Conservation (phyloP, 2,888 invertebrate species). For the Glaucopsyche alexis region DNA sequence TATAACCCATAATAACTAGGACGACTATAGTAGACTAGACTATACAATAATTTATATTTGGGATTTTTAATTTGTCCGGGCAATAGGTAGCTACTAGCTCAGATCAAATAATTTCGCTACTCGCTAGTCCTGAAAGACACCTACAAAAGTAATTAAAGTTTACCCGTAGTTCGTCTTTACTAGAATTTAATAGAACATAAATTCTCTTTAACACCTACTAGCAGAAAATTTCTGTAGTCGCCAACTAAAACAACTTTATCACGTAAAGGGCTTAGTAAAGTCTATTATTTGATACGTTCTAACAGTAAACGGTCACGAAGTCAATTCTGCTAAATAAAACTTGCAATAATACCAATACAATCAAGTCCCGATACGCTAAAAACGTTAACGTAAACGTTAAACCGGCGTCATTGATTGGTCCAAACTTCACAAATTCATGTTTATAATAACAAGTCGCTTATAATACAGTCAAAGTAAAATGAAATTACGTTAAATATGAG, state of each 20-base stretch:
- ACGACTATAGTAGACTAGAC: neutral
- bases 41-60: neutral
- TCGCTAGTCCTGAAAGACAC: neutral
- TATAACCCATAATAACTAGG: neutral
- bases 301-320: too few relatives aligned
- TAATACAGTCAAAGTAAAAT: too few relatives aligned
- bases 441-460: too few relatives aligned
- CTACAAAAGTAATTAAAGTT: neutral
- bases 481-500: too few relatives aligned
- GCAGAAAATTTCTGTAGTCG: neutral
- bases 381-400: too few relatives aligned
- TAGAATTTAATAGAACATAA: neutral
- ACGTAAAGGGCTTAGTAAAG: neutral
- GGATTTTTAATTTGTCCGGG: neutral
- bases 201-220: neutral
- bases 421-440: too few relatives aligned
- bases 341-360: too few relatives aligned
- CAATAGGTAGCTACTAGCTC: neutral
- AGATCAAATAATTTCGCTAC: too few relatives aligned
- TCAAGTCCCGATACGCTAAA: too few relatives aligned
- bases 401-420: too few relatives aligned
- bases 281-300: slow-evolving; percentile 1
- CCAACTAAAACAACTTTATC: neutral
- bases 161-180: neutral
- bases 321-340: too few relatives aligned